Percentiles rank a stretch among this genome's conserved stretches.
Conservation (phyloP, 2,797 vertebrate genomes). For the Oreochromis mossambicus region DNA sequence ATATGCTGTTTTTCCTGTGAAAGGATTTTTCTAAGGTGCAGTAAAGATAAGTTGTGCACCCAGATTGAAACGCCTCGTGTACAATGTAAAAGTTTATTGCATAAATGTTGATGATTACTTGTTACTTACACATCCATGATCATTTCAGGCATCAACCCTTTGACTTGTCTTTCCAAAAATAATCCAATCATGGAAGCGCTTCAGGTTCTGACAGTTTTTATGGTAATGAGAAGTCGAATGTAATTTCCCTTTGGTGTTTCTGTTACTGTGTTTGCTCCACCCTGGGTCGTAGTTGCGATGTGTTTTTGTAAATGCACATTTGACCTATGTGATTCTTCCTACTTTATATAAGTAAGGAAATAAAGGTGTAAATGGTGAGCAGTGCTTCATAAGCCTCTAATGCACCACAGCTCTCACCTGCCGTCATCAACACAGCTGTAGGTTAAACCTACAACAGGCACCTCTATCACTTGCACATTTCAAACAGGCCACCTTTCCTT, state of each 20-base stretch:
- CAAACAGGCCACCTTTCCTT: slow-evolving; percentile 16
- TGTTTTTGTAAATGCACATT: not conserved
- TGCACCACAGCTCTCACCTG: not conserved
- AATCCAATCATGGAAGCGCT: not conserved
- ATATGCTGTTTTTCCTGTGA: not conserved
- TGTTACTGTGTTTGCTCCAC: not conserved
- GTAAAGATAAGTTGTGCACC: accelerated
- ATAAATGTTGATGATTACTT: not conserved
- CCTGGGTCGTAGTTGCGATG: not conserved
- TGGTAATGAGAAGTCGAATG: not conserved
- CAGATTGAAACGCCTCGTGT: not conserved
- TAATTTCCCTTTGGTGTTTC: not conserved
- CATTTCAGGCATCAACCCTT: not conserved
- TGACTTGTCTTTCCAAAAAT: not conserved
- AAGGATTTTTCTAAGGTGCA: not conserved
- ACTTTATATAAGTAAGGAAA: not conserved
- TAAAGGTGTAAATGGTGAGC: not conserved
- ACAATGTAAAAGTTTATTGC: not conserved
- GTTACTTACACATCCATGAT: not conserved
- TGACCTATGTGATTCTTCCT: not conserved
- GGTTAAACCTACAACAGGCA: slow-evolving; percentile 15
- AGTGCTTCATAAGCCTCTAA: slow-evolving; percentile 1
- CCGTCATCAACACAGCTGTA: not conserved
- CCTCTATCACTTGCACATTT: slow-evolving; percentile 20
- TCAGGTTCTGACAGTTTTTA: not conserved